These are phyloP conservation scores for Eupelmus urozonus DNA, from an alignment of 2,888 invertebrate species.

Conservation along the genomic window DNA sequence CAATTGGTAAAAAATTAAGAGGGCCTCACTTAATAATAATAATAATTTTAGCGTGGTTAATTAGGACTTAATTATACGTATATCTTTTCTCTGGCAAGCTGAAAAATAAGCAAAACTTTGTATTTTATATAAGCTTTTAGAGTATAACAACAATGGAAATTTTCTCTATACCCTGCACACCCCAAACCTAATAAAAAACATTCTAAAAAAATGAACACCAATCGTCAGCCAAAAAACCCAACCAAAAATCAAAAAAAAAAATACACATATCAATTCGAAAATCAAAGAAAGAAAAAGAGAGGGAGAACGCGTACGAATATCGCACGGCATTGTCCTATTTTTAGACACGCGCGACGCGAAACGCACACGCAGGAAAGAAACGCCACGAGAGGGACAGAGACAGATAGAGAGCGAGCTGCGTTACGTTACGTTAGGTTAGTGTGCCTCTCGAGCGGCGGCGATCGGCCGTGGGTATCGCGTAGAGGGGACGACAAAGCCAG, in stretches of 20 bases:
- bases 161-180: too few relatives aligned
- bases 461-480: neutral
- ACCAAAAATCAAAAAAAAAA: constrained; percentile 1
- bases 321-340: constrained; percentile 56
- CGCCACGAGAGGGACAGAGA: neutral
- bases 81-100: too few relatives aligned
- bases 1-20: too few relatives aligned
- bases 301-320: neutral
- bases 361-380: constrained; percentile 2
- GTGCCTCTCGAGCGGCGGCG: constrained; percentile 13
- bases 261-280: neutral
- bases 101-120: too few relatives aligned
- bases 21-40: too few relatives aligned
- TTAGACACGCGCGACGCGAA: constrained; percentile 26
- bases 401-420: constrained; percentile 4
- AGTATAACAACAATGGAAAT: too few relatives aligned
- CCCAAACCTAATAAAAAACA: too few relatives aligned
- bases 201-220: too few relatives aligned
- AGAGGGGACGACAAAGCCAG: neutral
- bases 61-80: too few relatives aligned
- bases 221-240: constrained; percentile 1
- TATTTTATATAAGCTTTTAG: too few relatives aligned
- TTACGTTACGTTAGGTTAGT: constrained; percentile 54
- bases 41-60: too few relatives aligned
- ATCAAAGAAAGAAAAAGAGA: constrained; percentile 27